Percentiles rank a stretch among this genome's conserved stretches.
These are phyloP conservation scores for Drosophila borborema DNA, from an alignment of 2,888 invertebrate species.

Conservation along the genomic window DNA sequence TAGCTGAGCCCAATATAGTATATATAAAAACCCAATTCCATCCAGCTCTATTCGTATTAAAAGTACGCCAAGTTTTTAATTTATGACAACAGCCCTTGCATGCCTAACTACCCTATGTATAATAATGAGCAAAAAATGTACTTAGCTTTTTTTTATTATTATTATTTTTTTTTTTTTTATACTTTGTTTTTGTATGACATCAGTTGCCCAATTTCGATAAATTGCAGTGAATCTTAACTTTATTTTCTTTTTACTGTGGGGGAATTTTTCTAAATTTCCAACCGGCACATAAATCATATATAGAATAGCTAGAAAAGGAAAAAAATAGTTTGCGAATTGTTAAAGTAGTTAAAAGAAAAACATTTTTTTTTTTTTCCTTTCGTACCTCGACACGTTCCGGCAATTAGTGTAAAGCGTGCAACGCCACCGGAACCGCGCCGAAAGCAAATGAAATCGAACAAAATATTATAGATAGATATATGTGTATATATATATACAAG, in stretches of 20 bases:
- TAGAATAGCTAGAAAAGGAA: neutral
- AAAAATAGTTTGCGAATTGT: neutral
- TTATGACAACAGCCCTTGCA: neutral
- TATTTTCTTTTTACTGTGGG: neutral
- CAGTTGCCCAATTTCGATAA: constrained; percentile 16
- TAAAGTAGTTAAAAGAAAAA: constrained; percentile 7
- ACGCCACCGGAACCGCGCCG: constrained; percentile 51
- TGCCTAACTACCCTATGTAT: neutral
- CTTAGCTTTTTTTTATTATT: neutral
- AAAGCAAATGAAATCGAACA: constrained; percentile 13
- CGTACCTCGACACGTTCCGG: constrained; percentile 43
- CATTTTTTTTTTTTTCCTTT: neutral
- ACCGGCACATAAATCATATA: constrained; percentile 22
- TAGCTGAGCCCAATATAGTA: neutral
- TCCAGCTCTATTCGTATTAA: neutral
- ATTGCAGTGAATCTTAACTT: constrained; percentile 4
- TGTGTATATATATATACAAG: neutral
- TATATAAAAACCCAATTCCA: neutral
- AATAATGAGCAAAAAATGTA: neutral
- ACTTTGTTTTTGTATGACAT: constrained; percentile 21
- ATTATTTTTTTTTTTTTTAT: neutral
- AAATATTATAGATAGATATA: constrained; percentile 8
- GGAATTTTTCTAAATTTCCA: constrained; percentile 14
- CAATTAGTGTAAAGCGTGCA: constrained; percentile 45
- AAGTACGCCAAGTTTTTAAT: neutral